phyloP scores from a whole-genome alignment of 2,888 invertebrate species.

The Pristionchus entomophagus region DNA sequence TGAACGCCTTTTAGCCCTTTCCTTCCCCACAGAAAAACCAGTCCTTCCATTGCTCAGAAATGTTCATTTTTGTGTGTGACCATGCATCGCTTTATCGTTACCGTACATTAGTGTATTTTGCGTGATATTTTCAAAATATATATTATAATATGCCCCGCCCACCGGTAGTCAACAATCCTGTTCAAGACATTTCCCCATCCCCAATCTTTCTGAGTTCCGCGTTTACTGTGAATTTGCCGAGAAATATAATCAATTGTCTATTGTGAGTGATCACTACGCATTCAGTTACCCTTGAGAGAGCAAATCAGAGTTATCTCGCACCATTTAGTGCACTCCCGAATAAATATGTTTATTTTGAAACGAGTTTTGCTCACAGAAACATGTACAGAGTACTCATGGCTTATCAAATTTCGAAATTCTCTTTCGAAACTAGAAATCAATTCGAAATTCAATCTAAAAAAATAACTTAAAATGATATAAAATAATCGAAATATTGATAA shows the following conservation, averaged over 20 bases:
- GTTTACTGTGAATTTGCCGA: background rate
- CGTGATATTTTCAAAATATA: background rate
- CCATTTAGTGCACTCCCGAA: background rate
- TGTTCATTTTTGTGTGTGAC: background rate
- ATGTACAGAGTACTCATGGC: no score
- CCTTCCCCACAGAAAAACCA: constrained; percentile 17
- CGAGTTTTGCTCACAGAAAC: no score
- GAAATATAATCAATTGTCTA: background rate
- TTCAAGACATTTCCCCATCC: constrained; percentile 29
- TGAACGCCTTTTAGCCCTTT: background rate
- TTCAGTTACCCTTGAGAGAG: constrained; percentile 32
- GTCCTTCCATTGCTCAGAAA: constrained; percentile 31
- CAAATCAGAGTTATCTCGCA: constrained; percentile 24
- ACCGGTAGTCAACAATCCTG: constrained; percentile 33
- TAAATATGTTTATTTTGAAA: constrained; percentile 12
- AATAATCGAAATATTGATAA: no score
- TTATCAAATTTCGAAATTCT: no score
- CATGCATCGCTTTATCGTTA: constrained; percentile 10
- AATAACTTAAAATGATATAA: no score
- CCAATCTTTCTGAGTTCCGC: background rate
- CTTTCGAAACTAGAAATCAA: no score
- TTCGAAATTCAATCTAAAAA: no score
- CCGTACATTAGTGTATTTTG: constrained; percentile 24
- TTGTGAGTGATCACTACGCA: background rate
- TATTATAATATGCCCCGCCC: constrained; percentile 34